Percentiles rank a stretch among this genome's conserved stretches.
These are phyloP conservation scores for Chloroceryle aenea DNA, from an alignment of 2,113 vertebrate genomes.

Conservation along the genomic window DNA sequence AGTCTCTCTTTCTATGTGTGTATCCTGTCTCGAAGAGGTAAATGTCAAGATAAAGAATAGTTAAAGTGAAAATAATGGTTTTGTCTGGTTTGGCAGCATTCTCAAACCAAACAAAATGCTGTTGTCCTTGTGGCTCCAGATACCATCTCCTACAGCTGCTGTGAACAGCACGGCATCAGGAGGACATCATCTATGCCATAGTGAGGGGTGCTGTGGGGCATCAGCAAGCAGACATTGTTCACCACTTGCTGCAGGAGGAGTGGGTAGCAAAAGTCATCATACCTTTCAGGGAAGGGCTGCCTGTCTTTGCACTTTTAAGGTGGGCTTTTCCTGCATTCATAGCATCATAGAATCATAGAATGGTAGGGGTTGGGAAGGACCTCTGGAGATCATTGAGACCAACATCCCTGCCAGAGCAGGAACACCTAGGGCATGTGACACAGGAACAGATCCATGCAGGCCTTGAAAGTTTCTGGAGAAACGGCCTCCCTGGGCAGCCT, in stretches of 20 bases:
- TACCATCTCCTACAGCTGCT: not conserved
- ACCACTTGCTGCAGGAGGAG: not conserved
- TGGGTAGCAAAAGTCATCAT: fast-evolving
- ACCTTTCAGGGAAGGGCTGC: fast-evolving
- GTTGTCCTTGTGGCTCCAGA: not conserved
- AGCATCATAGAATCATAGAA: too few species aligned
- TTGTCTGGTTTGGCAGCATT: not conserved
- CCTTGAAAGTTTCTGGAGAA: too few species aligned
- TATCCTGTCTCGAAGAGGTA: not conserved
- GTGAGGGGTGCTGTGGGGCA: not conserved
- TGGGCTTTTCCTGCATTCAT: not conserved
- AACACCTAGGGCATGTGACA: too few species aligned
- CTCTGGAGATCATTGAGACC: too few species aligned
- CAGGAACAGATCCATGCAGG: too few species aligned
- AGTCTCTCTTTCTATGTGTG: not conserved
- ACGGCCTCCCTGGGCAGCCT: too few species aligned
- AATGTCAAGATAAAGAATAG: not conserved
- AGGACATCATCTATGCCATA: fast-evolving
- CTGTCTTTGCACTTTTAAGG: not conserved
- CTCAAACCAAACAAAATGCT: not conserved
- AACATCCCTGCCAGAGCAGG: too few species aligned
- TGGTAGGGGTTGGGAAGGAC: too few species aligned
- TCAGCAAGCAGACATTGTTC: fast-evolving
- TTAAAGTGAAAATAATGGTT: not conserved
- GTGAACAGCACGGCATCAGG: not conserved